Base-by-base conservation (phyloP, 2,797 vertebrate species). In the Aphelocoma californica region DNA sequence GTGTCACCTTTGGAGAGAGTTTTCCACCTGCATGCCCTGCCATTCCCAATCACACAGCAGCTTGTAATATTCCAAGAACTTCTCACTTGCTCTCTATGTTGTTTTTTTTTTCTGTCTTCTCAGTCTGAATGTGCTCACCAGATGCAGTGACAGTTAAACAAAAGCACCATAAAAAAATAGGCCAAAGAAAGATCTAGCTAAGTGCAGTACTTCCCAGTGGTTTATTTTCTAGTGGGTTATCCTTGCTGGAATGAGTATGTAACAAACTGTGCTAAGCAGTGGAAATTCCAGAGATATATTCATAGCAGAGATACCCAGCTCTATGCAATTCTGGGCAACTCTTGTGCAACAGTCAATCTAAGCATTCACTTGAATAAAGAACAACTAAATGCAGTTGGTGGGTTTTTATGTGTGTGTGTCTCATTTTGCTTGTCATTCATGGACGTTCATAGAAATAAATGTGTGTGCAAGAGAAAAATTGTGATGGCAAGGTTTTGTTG, bases 41-140 rank as follows among this genome's bases (percentile, higher is more conserved):
- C 64, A 78, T 93, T 95, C 90, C 81, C 45, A 78, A 70, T 96
- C 83, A 90, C 91, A 86, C 56, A 92, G 78, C 86, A 95, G 77
- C 66, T 90, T 90, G 67, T 82, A 88, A 95, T 74, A 98, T 97
- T 97, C 88, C 73, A 97, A 80, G 93, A 95, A 97, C 88, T 81
- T 96, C 93, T 96, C 89, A 65, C 88, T 95, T 92, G 73, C 36
- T 93, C 44, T 93, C 48, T 71, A 20, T 47, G 32, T 6, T 54
- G 25, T 57, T 58, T 53, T 56, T 79, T 53, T 56, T 79, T 13
- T 36, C 60, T 34, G 1, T 93, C 71, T 94, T 53, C 34, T 28
- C 57, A 84, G 74, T 88, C 95, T 93, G 84, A 97, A 94, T 81
- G 77, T 92, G 71, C 61, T 93, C 77, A 86, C 60, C 90, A 95